Base-by-base conservation (phyloP, 2,888 invertebrate genomes). In the Heteropelma amictum region DNA sequence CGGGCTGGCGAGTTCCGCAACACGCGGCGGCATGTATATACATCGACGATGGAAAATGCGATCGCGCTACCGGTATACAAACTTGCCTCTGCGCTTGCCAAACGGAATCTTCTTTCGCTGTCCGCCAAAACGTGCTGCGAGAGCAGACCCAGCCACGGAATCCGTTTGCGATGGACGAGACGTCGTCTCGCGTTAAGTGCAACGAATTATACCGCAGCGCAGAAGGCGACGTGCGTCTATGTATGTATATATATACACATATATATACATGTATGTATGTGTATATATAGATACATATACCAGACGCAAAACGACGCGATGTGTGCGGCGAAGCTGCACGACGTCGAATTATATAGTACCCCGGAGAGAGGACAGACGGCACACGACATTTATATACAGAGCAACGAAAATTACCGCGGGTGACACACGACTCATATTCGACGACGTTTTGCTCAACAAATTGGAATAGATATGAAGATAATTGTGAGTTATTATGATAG, bases 1-100 rank as follows among this genome's bases (percentile, higher is more conserved):
- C 61, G 49, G n/a, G 42, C n/a, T 19, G 40, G 38, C 10, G 26
- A 19, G 14, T 28, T 21, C 26, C n/a, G 14, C 14, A 8, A 21
- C n/a, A 19, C 5, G 58, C 17, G 8, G 8, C 12, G 21, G 56
- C 19, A 23, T 14, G 53, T 3, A 33, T 33, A 33, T 33, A 51
- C 14, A 51, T 17, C 14, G 54, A 69, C 58, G 77, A 35, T 80
- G 80, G 77, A 80, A n/a, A 80, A 75, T 40, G 49, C 64, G 64
- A 64, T 26, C 49, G n/a, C 21, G 26, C 64, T 64, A 64, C 64
- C 33, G 64, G 30, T 45, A 14, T 28, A 7, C 7, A 17, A 8
- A 28, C 17, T n/a, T 19, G 12, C 26, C 8, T 5, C 3, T 3
- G 3, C 8, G 10, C 17, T 6, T 30, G 7, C 26, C 42, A 53